phyloP scores from a whole-genome alignment of 2,113 vertebrate species.

The Microcebus ravelobensis region DNA sequence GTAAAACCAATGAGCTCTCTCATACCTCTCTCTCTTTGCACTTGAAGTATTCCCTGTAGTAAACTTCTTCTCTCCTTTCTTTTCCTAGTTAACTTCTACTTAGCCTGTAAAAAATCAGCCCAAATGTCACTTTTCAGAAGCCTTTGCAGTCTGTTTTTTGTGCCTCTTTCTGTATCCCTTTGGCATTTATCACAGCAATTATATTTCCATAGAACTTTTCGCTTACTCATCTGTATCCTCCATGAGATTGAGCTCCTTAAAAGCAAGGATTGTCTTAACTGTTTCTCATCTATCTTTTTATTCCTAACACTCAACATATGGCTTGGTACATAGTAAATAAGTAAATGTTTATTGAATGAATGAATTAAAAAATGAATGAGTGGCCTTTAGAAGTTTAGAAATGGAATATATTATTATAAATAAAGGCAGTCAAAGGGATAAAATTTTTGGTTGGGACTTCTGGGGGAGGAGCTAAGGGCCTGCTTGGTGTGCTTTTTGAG shows the following conservation, averaged over 20 bases:
- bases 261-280: not conserved
- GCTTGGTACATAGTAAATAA: not conserved
- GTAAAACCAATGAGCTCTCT: not conserved
- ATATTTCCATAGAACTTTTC: slow-evolving; percentile 8
- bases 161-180: not conserved
- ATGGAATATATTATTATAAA: slow-evolving; percentile 21
- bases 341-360: slow-evolving; percentile 41
- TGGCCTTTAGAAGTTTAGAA: slow-evolving; percentile 40
- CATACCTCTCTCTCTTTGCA: not conserved
- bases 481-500: not conserved
- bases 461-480: not conserved
- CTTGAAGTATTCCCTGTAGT: not conserved
- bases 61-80: not conserved
- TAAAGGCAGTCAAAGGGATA: not conserved
- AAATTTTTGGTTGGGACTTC: slow-evolving; percentile 26
- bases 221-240: not conserved
- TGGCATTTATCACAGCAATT: not conserved
- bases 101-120: not conserved
- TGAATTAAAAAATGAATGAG: slow-evolving; percentile 52
- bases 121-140: not conserved
- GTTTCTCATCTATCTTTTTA: not conserved
- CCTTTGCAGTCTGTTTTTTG: not conserved
- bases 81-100: not conserved
- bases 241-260: slow-evolving; percentile 18
- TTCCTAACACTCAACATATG: not conserved